Percentiles rank a stretch among this genome's conserved stretches.
These are phyloP conservation scores for Cryptomyrus ogoouensis DNA, from an alignment of 2,113 vertebrate species.

Conservation along the genomic window DNA sequence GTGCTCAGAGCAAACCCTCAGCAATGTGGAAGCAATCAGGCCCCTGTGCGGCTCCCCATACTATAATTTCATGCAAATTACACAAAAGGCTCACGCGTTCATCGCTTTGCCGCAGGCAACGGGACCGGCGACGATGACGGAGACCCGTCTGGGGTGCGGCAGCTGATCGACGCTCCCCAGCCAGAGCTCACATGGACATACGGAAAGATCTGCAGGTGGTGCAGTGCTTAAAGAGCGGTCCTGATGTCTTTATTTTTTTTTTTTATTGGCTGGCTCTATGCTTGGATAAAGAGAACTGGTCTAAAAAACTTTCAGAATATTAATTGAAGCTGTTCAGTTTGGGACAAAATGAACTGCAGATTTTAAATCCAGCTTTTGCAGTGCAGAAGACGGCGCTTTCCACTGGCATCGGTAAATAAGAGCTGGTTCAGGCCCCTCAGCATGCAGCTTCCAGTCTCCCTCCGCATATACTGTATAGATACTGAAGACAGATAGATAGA, in stretches of 20 bases:
- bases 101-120: not conserved
- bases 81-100: not conserved
- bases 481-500: not conserved
- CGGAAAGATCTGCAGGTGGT: not conserved
- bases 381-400: not conserved
- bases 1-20: slow-evolving; percentile 35
- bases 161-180: not conserved
- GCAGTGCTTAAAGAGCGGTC: not conserved
- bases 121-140: not conserved
- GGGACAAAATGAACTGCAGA: not conserved
- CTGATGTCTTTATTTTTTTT: not conserved
- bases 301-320: not conserved
- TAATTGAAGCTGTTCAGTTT: slow-evolving; percentile 7
- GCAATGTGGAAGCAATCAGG: slow-evolving; percentile 63
- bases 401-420: not conserved
- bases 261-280: not conserved
- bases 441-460: not conserved
- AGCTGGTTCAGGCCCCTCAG: not conserved
- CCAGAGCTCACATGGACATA: not conserved
- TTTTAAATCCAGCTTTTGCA: not conserved
- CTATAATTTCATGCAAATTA: not conserved
- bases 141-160: not conserved
- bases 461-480: not conserved
- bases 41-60: not conserved
- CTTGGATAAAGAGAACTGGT: not conserved